phyloP scores from a whole-genome alignment of 2,113 vertebrate genomes.

The Hystrix cristata region DNA sequence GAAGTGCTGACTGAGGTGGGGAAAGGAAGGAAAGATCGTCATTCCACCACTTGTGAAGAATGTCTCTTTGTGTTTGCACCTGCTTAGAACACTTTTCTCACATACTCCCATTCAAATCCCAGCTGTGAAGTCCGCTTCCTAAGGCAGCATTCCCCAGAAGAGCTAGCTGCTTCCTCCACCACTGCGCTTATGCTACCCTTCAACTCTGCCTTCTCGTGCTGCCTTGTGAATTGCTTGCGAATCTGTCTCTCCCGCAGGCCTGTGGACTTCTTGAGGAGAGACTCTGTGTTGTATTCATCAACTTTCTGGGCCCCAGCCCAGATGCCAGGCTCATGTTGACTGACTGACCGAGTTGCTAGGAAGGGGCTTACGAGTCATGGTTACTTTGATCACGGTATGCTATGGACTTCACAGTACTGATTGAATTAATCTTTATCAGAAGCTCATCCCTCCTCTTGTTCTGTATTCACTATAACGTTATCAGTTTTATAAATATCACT shows the following conservation, averaged over 20 bases:
- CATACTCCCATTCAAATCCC: neutral
- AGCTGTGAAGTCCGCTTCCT: neutral
- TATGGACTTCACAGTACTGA: neutral
- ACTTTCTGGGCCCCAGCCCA: neutral
- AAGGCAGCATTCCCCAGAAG: neutral
- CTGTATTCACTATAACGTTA: neutral
- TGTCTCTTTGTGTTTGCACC: neutral
- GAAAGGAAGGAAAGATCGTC: neutral
- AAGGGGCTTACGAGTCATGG: neutral
- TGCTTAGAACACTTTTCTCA: neutral
- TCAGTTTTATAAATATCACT: constrained; percentile 9
- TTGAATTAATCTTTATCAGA: neutral
- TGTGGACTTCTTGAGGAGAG: neutral
- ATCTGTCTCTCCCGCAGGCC: neutral
- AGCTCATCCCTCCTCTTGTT: neutral
- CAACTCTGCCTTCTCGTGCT: neutral
- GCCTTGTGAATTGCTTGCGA: neutral
- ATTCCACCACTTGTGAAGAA: neutral
- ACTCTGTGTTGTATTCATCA: neutral
- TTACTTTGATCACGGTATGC: neutral
- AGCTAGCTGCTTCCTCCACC: neutral
- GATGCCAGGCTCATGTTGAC: neutral
- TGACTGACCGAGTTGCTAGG: neutral
- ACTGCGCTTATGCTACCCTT: neutral
- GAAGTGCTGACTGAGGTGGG: neutral